Conservation (phyloP, 2,113 vertebrate species). For the Urocolius indicus region DNA sequence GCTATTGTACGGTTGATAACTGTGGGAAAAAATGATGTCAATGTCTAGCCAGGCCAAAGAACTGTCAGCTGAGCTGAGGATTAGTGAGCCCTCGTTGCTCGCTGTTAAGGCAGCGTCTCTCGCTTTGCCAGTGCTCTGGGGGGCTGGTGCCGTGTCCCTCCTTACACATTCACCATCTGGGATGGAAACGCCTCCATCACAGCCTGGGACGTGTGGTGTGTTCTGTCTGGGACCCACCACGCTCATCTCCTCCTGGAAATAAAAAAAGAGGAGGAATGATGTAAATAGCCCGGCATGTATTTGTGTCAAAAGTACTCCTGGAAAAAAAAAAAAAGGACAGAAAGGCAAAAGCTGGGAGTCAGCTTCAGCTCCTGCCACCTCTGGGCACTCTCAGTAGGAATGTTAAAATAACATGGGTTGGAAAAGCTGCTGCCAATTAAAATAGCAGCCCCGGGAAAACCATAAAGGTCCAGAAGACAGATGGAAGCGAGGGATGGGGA, state of each 20-base stretch:
- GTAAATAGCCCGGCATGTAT: neutral
- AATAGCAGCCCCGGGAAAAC: constrained; percentile 15
- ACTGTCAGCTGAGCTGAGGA: constrained; percentile 12
- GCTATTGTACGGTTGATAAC: neutral
- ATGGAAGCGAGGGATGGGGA: constrained; percentile 9
- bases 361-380: neutral
- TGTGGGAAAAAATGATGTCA: constrained; percentile 24
- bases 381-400: neutral
- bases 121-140: neutral
- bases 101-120: neutral
- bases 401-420: neutral
- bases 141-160: neutral
- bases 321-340: neutral
- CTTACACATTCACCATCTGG: neutral
- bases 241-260: neutral
- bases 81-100: neutral
- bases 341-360: neutral
- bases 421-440: neutral
- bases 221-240: neutral
- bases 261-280: neutral
- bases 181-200: neutral
- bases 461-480: neutral
- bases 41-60: constrained; percentile 4
- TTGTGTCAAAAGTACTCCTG: neutral
- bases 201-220: rapidly evolving